Percentiles rank a stretch among this genome's conserved stretches.
phyloP scores from a whole-genome alignment of 1,140 invertebrate species.

The Drusus annulatus region DNA sequence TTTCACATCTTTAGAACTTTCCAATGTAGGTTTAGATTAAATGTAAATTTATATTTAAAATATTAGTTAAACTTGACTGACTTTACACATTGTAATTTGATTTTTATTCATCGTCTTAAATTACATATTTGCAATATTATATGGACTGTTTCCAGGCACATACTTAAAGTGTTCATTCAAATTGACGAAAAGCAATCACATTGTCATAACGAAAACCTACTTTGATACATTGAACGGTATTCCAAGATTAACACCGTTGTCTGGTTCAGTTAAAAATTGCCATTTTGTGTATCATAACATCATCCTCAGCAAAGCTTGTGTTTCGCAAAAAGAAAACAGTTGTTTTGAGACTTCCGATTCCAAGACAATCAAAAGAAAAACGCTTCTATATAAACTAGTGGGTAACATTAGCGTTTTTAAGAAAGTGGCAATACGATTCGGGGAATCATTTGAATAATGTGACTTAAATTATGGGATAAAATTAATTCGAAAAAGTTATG shows the following conservation, averaged over 20 bases:
- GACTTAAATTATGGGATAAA: background rate
- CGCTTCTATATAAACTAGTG: slow-evolving; percentile 3
- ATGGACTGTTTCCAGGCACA: slow-evolving; percentile 8
- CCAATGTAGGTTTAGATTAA: slow-evolving; percentile 25
- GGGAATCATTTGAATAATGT: slow-evolving; percentile 4
- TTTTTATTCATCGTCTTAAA: slow-evolving; percentile 29
- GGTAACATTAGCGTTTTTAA: background rate
- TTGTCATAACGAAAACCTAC: too few relatives aligned
- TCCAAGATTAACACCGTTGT: slow-evolving; percentile 20
- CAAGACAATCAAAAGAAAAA: slow-evolving; percentile 42
- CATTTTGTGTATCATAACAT: background rate
- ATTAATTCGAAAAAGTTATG: too few relatives aligned
- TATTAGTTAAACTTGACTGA: slow-evolving; percentile 49
- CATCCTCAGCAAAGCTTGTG: background rate
- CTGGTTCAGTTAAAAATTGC: background rate
- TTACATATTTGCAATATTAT: slow-evolving; percentile 22
- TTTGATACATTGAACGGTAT: slow-evolving; percentile 23
- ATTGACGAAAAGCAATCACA: background rate
- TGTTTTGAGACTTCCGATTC: slow-evolving; percentile 18
- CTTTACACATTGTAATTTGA: slow-evolving; percentile 27
- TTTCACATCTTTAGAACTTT: background rate
- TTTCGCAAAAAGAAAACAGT: background rate
- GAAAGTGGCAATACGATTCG: slow-evolving; percentile 7
- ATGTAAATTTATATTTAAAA: slow-evolving; percentile 40
- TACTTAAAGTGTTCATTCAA: slow-evolving; percentile 21